Evolutionary conservation across 2,888 invertebrate genomes (phyloP), one percentile per base, ranked within the genome.

Genomic region (Hedychridium roseum): DNA sequence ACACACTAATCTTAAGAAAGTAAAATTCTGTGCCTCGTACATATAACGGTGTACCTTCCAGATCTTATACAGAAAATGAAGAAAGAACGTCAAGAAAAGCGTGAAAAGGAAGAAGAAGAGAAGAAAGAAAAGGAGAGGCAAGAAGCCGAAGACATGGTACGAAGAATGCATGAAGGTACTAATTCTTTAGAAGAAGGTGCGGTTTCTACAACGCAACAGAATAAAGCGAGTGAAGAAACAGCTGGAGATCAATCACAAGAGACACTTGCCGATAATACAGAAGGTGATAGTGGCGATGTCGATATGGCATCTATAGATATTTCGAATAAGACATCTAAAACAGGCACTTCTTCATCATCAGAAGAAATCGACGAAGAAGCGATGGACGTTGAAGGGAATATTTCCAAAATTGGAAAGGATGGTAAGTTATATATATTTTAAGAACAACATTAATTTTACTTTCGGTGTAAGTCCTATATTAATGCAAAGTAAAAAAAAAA

Each of bases 11-110:
- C 14, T 1, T 28, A 49, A 38, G 35, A 7, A 28, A 30, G 26
- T 42, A 11, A 21, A 57, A 59, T 28, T 40, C 47, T n/a, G n/a
- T n/a, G n/a, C n/a, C n/a, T 66, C 14, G 3, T 18, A n/a, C 14
- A 30, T 23, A 26, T 20, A 27, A 7, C 12, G 11, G 32, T 50
- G 27, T n/a, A 27, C n/a, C n/a, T 72, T 75, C 12, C 64, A 83
- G 82, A 82, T 21, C 80, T 82, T 54, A 85, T 89, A 52, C 59
- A 84, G 15, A 88, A 87, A 74, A 78, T 82, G 46, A 85, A 84
- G 68, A 87, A 87, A 75, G 83, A 86, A 60, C 83, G 84, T 34
- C 85, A 86, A 61, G 87, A 88, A 60, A 84, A 80, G 54, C 60
- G 80, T 43, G 82, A 76, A 60, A 78, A 78, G 44, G 79, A 82